A percentile compares a stretch with the other conserved stretches of the same genome.
phyloP scores from a whole-genome alignment of 2,888 invertebrate genomes.

The Brachyptera risi region DNA sequence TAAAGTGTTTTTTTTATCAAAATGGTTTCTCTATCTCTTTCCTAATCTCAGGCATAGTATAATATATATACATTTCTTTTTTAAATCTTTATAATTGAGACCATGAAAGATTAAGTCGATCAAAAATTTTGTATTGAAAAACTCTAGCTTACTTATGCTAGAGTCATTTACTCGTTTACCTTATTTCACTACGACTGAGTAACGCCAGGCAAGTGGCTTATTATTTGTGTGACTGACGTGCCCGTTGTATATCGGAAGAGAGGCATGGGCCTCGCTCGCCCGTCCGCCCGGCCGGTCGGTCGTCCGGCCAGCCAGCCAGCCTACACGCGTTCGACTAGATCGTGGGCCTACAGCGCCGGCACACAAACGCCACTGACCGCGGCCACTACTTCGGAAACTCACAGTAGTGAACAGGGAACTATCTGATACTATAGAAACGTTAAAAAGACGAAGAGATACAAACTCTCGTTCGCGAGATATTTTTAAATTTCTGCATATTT shows the following conservation, averaged over 20 bases:
- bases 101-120: constrained; percentile 37
- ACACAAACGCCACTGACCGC: constrained; percentile 3
- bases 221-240: too few relatives aligned
- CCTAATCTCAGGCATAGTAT: constrained; percentile 38
- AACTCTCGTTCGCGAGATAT: constrained; percentile 34
- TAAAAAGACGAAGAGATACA: constrained; percentile 34
- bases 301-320: background rate
- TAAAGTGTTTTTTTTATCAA: constrained; percentile 36
- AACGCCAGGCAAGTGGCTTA: constrained; percentile 19
- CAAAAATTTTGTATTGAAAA: constrained; percentile 37
- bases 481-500: constrained; percentile 33
- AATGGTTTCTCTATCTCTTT: constrained; percentile 37
- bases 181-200: constrained; percentile 28
- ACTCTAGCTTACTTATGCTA: constrained; percentile 33
- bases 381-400: constrained; percentile 26
- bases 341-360: background rate
- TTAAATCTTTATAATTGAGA: constrained; percentile 36
- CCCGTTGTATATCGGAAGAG: background rate
- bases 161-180: constrained; percentile 34
- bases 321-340: background rate
- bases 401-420: constrained; percentile 34
- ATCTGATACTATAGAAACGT: constrained; percentile 34
- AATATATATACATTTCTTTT: constrained; percentile 36
- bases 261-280: background rate
- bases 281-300: background rate